A percentile compares a stretch with the other conserved stretches of the same genome.
These are phyloP conservation scores for Torymus texanus DNA, from an alignment of 2,888 invertebrate genomes.

Conservation along the genomic window DNA sequence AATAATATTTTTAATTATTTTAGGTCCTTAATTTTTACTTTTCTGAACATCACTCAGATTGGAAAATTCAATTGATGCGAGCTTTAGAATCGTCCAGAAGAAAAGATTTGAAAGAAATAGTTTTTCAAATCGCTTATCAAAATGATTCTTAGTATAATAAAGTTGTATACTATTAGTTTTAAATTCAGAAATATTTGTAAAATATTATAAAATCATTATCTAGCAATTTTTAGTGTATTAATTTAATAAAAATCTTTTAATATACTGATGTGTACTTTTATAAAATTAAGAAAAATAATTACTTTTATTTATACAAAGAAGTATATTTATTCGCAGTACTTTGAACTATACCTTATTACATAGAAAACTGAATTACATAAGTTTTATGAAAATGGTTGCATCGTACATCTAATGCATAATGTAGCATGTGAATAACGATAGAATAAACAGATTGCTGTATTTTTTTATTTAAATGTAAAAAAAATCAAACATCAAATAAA, in stretches of 20 bases:
- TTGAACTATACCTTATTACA: conserved; percentile 54
- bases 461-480: conserved; percentile 46
- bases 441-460: conserved; percentile 59
- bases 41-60: conserved; percentile 58
- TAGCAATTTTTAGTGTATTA: too few relatives aligned
- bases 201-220: not conserved
- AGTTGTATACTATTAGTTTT: not conserved
- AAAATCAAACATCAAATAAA: conserved; percentile 57
- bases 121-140: conserved; percentile 55
- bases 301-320: conserved; percentile 52
- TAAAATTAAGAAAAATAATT: conserved; percentile 31
- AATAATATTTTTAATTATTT: conserved; percentile 47
- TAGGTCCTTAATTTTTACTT: conserved; percentile 67
- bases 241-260: not conserved
- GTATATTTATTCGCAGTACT: conserved; percentile 56
- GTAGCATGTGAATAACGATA: conserved; percentile 53
- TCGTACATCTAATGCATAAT: conserved; percentile 50
- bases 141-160: not conserved
- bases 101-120: conserved; percentile 67
- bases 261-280: not conserved
- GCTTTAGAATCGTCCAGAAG: conserved; percentile 68
- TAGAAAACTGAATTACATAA: conserved; percentile 57
- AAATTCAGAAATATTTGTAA: conserved; percentile 9
- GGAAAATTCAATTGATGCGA: conserved; percentile 64
- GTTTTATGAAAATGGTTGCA: conserved; percentile 55